Evolutionary conservation across 2,797 vertebrate genomes (phyloP), one percentile per base, ranked within the genome.

Genomic region (Neopelma chrysocephalum): DNA sequence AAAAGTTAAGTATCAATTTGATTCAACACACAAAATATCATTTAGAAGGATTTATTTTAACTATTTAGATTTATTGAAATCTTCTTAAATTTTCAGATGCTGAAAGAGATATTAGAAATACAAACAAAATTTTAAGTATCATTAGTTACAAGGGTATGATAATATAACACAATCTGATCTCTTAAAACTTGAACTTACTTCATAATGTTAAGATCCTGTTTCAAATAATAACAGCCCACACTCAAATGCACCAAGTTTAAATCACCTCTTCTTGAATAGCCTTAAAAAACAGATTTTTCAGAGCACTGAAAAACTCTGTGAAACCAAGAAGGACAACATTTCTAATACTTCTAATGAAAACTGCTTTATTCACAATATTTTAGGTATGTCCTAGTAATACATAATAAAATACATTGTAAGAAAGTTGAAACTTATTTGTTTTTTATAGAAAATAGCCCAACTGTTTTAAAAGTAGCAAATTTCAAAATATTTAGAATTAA

Each of bases 201-300:
- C 42, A 56, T 71, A 53, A 34, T 48, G 20, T 58, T 76, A 92
- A 73, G 65, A 54, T 6, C 10, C 10, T 56, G 9, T 34, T 82
- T 89, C 62, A 85, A 75, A 68, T 31, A 82, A 6, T 22, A 94
- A 60, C 27, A 71, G 65, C 9, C n/a, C 19, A 14, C 50, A 71
- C 21, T 62, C 21, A 75, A 83, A 86, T 40, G 42, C 19, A 78
- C 6, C 22, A 65, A 50, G 27, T 68, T 68, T 78, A 88, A 91
- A 93, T 86, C 34, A 53, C 12, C 17, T 58, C 34, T 57, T 60
- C 57, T 82, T 38, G 32, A 93, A 83, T 4, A 89, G 79, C 23
- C 79, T 86, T 29, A 78, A 86, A 93, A 93, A 92, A 95, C 7
- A 53, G 57, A 36, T 82, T 69, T 95, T 93, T 89, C 93, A 93